Percentiles rank a stretch among this genome's conserved stretches.
Conservation (phyloP, 2,888 invertebrate genomes). For the Orthonevra nobilis region DNA sequence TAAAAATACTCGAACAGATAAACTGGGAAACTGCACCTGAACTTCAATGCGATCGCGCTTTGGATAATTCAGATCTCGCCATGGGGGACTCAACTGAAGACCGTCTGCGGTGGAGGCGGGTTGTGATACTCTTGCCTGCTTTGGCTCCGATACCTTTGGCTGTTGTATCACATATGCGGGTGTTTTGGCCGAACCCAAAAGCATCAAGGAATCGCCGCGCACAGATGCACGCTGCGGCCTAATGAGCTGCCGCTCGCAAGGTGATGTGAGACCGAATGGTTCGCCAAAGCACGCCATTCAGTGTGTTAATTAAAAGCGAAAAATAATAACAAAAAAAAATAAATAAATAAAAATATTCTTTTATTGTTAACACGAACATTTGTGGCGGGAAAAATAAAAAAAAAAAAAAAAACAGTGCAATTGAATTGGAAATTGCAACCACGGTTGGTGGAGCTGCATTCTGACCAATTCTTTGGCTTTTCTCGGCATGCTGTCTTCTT, state of each 20-base stretch:
- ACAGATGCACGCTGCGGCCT: conserved; percentile 33
- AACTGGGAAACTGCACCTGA: conserved; percentile 54
- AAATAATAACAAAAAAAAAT: conserved; percentile 25
- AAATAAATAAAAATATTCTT: conserved; percentile 11
- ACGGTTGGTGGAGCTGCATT: conserved; percentile 61
- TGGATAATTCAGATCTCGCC: conserved; percentile 31
- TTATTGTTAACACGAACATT: conserved; percentile 69
- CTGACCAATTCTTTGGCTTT: conserved; percentile 53
- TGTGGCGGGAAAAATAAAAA: conserved; percentile 56
- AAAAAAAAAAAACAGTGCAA: no score
- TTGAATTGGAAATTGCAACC: conserved; percentile 64
- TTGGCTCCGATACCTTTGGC: background rate
- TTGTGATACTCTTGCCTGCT: no score
- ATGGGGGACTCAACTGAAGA: no score
- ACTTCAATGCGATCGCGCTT: conserved; percentile 55
- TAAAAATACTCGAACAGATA: background rate
- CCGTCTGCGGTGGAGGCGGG: no score
- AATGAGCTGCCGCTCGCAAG: conserved; percentile 52
- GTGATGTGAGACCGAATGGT: conserved; percentile 46
- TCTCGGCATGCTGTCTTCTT: conserved; percentile 41
- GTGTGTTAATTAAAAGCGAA: conserved; percentile 68
- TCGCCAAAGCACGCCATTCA: conserved; percentile 58
- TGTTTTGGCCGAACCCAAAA: conserved; percentile 36
- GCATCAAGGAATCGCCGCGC: conserved; percentile 62
- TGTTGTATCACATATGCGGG: conserved; percentile 45